A percentile compares a stretch with the other conserved stretches of the same genome.
Evolutionary conservation across 1,140 invertebrate genomes (phyloP).

Genomic region (Brachionus asplanchnoidis): DNA sequence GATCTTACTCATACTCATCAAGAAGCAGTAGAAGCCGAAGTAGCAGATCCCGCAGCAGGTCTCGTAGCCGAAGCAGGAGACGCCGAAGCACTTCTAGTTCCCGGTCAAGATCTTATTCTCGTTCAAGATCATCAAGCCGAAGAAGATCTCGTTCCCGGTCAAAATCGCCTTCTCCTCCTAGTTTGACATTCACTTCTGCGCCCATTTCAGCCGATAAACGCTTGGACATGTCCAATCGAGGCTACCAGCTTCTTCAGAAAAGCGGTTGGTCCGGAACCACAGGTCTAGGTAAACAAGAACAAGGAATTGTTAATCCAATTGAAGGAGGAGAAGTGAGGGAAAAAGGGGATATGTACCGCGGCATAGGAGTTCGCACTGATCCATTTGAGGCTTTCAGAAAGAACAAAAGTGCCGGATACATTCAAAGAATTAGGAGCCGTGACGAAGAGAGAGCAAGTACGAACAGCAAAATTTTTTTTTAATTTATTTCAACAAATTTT

Average conservation of each 20-base stretch:
- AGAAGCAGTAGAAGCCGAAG: not conserved
- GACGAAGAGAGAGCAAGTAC: slow-evolving; percentile 17
- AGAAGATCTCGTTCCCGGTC: slow-evolving; percentile 45
- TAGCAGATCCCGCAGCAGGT: slow-evolving; percentile 4
- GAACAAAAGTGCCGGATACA: slow-evolving; percentile 72
- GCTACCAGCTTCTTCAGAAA: slow-evolving; percentile 86
- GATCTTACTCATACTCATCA: slow-evolving; percentile 10
- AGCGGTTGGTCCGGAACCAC: slow-evolving; percentile 84
- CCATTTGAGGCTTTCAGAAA: slow-evolving; percentile 95
- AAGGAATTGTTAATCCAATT: slow-evolving; percentile 89
- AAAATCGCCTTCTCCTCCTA: slow-evolving; percentile 73
- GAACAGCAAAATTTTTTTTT: not conserved
- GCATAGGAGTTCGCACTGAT: slow-evolving; percentile 80
- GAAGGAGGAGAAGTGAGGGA: slow-evolving; percentile 85
- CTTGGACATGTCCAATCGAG: slow-evolving; percentile 81
- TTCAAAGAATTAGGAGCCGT: not conserved
- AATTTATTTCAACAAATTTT: not conserved
- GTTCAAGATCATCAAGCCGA: slow-evolving; percentile 43
- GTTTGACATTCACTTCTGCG: slow-evolving; percentile 64
- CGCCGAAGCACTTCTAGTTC: slow-evolving; percentile 50
- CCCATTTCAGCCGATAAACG: slow-evolving; percentile 47
- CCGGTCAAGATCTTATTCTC: slow-evolving; percentile 48
- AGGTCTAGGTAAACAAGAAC: slow-evolving; percentile 81
- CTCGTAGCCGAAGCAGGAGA: not conserved
- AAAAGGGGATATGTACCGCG: slow-evolving; percentile 81